These are phyloP conservation scores for Sebastes itinus DNA, from an alignment of 2,797 vertebrate genomes.

Conservation along the genomic window DNA sequence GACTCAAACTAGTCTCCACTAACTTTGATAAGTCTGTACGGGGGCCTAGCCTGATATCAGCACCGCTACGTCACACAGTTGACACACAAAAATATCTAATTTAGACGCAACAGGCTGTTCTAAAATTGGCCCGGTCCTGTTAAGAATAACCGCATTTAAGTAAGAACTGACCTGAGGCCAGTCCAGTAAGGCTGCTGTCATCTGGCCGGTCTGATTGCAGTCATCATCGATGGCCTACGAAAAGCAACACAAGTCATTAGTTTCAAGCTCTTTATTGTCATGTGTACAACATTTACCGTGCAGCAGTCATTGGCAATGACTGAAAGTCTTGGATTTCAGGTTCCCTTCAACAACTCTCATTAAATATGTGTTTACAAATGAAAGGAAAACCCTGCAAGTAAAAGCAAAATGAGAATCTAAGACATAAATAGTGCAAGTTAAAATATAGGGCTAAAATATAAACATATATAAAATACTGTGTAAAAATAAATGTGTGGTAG, in stretches of 20 bases:
- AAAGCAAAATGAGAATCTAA: not conserved
- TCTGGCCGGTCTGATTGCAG: conserved; percentile 95
- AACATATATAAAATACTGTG: not conserved
- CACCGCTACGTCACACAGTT: not conserved
- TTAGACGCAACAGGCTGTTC: not conserved
- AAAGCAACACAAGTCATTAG: conserved; percentile 23
- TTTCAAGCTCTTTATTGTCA: not conserved
- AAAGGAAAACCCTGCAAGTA: not conserved
- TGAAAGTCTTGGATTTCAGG: not conserved
- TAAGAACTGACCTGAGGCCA: conserved; percentile 89
- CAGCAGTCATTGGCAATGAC: not conserved
- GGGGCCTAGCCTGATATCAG: not conserved
- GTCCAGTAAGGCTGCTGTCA: conserved; percentile 91
- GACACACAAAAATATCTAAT: not conserved
- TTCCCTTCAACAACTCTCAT: not conserved
- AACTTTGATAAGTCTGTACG: conserved; percentile 42
- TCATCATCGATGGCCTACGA: conserved; percentile 92
- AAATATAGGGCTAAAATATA: not conserved
- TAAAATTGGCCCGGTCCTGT: not conserved
- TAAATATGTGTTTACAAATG: not conserved
- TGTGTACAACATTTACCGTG: not conserved
- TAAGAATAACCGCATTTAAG: not conserved
- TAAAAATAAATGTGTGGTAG: not conserved
- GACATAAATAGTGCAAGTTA: not conserved
- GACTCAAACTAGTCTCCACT: conserved; percentile 47